Base-by-base conservation (phyloP, 2,113 vertebrate genomes). In the Muntiacus muntjak region DNA sequence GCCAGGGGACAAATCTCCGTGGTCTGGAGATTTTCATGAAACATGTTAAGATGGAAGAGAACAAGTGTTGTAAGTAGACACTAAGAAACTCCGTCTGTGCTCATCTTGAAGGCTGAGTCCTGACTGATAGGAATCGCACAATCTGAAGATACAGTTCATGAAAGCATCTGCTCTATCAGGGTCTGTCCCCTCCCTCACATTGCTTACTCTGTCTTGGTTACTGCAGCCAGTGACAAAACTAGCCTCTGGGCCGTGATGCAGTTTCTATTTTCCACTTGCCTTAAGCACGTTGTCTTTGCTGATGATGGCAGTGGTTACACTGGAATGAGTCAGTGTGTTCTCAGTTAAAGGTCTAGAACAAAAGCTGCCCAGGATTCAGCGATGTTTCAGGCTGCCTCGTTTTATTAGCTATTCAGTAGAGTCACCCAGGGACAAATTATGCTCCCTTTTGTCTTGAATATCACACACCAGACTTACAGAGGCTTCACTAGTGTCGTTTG, bases 221-320 rank as follows among this genome's bases (percentile, higher is more conserved):
- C 12, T 13, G 25, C 2, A 11, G 13, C 93, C 19, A 15, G 0
- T 3, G 21, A 36, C 16, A 17, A 14, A 58, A 36, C 28, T 8
- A 36, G 40, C 17, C 14, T 67, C 5, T 3, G 40, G 36, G 10
- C 12, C 16, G 11, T 1, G 2, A 7, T 3, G 1, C 6, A 9
- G 4, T 40, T 16, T 83, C 52, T 55, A 1, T 55, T 9, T 55
- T 21, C 25, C 43, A 36, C 28, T 54, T 71, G 10, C 2, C 6
- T 58, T 14, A 1, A 13, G 17, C 3, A 2, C 33, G 3, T 10
- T 30, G 33, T 79, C 81, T 40, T 33, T 33, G 43, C 15, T 7
- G 71, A 10, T 4, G 26, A 23, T 6, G 3, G 33, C 1, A 7
- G 4, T 0, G 1, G 0, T 26, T 54, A 17, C 36, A 0, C 2